Evolutionary conservation across 2,888 invertebrate species (phyloP).

Genomic region (Coelinius sp.): DNA sequence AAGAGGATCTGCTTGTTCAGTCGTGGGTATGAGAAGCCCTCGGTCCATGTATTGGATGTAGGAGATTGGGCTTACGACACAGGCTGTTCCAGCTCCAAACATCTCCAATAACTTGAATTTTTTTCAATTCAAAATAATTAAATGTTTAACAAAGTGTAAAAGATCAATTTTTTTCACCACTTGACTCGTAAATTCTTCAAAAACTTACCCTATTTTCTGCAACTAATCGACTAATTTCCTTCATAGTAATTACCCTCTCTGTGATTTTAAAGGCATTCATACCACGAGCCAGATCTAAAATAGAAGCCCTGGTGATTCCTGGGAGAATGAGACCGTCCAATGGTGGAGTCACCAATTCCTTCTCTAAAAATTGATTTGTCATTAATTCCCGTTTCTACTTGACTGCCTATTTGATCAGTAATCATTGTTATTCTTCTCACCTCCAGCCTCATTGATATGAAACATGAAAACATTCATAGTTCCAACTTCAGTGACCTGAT

Average conservation of each 20-base stretch:
- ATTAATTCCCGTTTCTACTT: no score
- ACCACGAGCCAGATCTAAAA: conserved; percentile 83
- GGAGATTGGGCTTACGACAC: conserved; percentile 92
- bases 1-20: conserved; percentile 80
- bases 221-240: conserved; percentile 80
- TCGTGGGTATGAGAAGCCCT: conserved; percentile 80
- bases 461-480: conserved; percentile 98
- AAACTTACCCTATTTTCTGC: conserved; percentile 85
- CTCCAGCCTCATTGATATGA: conserved; percentile 90
- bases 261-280: conserved; percentile 91
- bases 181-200: background rate
- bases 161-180: background rate
- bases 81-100: conserved; percentile 99
- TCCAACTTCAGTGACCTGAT: conserved; percentile 96
- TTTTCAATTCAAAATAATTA: conserved; percentile 43
- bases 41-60: conserved; percentile 84
- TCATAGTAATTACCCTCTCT: conserved; percentile 89
- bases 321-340: conserved; percentile 95
- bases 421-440: conserved; percentile 76
- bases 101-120: conserved; percentile 92
- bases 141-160: background rate
- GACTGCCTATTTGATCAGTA: no score
- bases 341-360: conserved; percentile 93
- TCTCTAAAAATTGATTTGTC: conserved; percentile 75
- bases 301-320: conserved; percentile 92